phyloP scores from a whole-genome alignment of 2,888 invertebrate species.

The Hyppa rectilinea region DNA sequence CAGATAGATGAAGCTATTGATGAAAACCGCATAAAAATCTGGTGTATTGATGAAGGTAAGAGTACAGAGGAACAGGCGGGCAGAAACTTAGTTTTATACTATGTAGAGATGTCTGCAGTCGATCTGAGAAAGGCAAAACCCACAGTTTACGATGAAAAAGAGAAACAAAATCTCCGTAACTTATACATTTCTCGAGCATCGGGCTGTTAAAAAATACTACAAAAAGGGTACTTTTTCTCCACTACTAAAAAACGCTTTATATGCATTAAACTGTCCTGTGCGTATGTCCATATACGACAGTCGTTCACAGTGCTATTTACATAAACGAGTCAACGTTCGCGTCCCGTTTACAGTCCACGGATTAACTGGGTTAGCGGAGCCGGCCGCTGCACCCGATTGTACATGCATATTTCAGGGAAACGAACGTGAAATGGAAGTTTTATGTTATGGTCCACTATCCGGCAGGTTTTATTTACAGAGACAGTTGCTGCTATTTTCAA shows the following conservation, averaged over 20 bases:
- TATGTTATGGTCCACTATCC: not conserved
- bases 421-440: slow-evolving; percentile 15
- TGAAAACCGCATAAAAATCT: too few species aligned
- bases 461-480: not conserved
- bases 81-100: too few species aligned
- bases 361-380: slow-evolving; percentile 64
- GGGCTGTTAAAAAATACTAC: not conserved
- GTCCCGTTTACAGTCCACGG: slow-evolving; percentile 56
- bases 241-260: slow-evolving; percentile 10
- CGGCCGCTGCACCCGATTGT: slow-evolving; percentile 46
- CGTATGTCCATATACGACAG: slow-evolving; percentile 24
- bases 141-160: not conserved
- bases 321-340: slow-evolving; percentile 52
- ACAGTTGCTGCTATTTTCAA: not conserved
- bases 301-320: slow-evolving; percentile 50
- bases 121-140: not conserved
- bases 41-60: too few species aligned
- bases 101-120: not conserved
- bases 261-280: slow-evolving; percentile 20
- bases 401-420: slow-evolving; percentile 54
- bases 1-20: too few species aligned
- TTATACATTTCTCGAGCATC: not conserved
- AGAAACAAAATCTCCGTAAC: not conserved
- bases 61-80: too few species aligned
- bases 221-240: not conserved